Evolutionary conservation across 1,140 invertebrate genomes (phyloP).

Genomic region (Drosophila tropicalis): DNA sequence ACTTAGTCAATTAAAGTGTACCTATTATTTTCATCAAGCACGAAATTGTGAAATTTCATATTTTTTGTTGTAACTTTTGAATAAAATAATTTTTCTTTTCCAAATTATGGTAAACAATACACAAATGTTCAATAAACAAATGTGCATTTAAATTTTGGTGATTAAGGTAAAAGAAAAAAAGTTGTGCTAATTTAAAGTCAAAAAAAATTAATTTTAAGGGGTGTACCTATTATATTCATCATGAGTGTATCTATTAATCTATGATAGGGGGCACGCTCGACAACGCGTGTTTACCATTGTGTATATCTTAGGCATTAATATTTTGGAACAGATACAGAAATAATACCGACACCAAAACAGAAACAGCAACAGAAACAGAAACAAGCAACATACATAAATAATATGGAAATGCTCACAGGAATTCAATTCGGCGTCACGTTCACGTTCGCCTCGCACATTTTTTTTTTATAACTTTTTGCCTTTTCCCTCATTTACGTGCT

Average conservation of each 20-base stretch:
- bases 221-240: no score
- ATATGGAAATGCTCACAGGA: conserved; percentile 56
- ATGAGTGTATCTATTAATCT: conserved; percentile 14
- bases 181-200: no score
- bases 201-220: no score
- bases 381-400: conserved; percentile 29
- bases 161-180: no score
- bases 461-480: conserved; percentile 56
- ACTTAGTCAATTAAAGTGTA: no score
- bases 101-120: no score
- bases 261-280: conserved; percentile 28
- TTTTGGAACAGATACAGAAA: conserved; percentile 34
- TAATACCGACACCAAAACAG: background rate
- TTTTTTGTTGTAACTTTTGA: no score
- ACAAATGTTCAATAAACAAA: no score
- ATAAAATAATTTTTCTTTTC: no score
- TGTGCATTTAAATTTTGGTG: no score
- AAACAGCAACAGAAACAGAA: background rate
- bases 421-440: conserved; percentile 76
- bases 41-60: no score
- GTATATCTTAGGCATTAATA: conserved; percentile 36
- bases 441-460: conserved; percentile 64
- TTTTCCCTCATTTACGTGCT: conserved; percentile 57
- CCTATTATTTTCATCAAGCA: no score
- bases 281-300: conserved; percentile 43